These are phyloP conservation scores for Apus apus DNA, from an alignment of 2,113 vertebrate species.

Conservation along the genomic window DNA sequence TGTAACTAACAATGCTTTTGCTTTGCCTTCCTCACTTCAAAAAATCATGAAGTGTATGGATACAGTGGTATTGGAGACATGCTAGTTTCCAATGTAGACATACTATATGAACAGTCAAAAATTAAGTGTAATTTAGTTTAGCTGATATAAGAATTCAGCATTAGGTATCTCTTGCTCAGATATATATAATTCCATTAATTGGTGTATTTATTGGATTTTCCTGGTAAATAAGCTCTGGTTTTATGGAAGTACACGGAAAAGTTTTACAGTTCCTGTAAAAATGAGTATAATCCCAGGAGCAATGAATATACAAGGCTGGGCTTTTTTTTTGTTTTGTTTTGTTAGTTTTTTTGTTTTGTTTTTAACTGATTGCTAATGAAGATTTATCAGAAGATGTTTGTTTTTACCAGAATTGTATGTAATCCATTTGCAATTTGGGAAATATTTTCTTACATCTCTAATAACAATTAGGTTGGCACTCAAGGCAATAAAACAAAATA, in stretches of 20 bases:
- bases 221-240: background rate
- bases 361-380: background rate
- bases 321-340: background rate
- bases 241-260: background rate
- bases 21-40: background rate
- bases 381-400: slow-evolving; percentile 49
- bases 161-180: background rate
- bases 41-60: background rate
- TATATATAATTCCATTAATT: background rate
- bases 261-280: background rate
- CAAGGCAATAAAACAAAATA: slow-evolving; percentile 51
- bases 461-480: slow-evolving; percentile 52
- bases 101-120: background rate
- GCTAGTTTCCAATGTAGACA: background rate
- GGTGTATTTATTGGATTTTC: background rate
- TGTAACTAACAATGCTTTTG: background rate
- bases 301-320: background rate
- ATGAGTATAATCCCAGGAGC: background rate
- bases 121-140: background rate
- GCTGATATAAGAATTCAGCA: background rate
- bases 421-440: slow-evolving; percentile 25
- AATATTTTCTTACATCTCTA: slow-evolving; percentile 52
- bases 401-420: slow-evolving; percentile 57
- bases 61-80: background rate
- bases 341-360: background rate